phyloP scores from a whole-genome alignment of 2,113 vertebrate genomes.

The Pseudopipra pipra region DNA sequence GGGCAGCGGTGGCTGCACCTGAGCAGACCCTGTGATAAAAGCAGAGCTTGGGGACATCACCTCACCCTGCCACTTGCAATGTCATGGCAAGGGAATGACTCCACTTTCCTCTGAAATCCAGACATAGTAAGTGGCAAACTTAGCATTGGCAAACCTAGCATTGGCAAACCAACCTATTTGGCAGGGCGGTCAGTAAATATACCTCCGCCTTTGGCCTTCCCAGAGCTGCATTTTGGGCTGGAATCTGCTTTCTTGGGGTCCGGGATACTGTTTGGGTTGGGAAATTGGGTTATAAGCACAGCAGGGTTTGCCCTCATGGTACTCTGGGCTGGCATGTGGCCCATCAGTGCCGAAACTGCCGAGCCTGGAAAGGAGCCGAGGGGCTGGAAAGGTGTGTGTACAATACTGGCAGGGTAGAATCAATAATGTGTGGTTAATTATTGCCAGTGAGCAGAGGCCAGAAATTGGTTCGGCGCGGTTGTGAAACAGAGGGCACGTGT shows the following conservation, averaged over 20 bases:
- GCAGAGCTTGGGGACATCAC: accelerated
- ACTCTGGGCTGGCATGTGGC: background rate
- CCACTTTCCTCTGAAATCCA: background rate
- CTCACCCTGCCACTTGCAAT: accelerated
- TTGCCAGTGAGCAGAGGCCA: background rate
- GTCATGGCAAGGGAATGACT: background rate
- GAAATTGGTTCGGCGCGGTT: accelerated
- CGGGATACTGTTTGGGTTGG: background rate
- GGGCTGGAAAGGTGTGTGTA: background rate
- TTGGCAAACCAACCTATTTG: background rate
- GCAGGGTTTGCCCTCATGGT: accelerated
- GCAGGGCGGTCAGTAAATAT: accelerated
- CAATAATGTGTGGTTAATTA: constrained; percentile 18
- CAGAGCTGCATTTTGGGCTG: background rate
- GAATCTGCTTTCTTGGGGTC: background rate
- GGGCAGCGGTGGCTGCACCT: background rate
- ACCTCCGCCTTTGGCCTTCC: background rate
- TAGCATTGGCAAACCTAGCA: background rate
- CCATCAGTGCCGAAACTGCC: accelerated
- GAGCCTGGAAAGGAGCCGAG: background rate
- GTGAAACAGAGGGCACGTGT: background rate
- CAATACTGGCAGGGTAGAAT: background rate
- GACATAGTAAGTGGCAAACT: background rate
- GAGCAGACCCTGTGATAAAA: background rate
- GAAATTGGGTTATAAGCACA: background rate